Evolutionary conservation across 2,888 invertebrate species (phyloP).

Genomic region (Dryomyza anilis): DNA sequence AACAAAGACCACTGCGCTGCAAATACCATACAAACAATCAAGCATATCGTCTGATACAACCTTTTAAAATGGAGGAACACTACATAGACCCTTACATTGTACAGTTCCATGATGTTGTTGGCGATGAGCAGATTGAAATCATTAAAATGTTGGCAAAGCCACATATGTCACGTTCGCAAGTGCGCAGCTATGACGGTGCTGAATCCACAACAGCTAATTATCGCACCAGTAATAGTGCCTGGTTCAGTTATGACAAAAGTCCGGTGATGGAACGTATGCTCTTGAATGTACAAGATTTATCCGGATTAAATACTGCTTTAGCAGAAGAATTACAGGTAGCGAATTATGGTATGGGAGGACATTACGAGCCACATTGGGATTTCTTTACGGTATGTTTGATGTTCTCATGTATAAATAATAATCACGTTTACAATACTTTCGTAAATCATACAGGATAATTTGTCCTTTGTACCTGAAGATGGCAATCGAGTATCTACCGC

Average conservation of each 20-base stretch:
- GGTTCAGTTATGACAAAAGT: constrained; percentile 56
- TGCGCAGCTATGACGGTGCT: constrained; percentile 88
- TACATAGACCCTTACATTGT: constrained; percentile 64
- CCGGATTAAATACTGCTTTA: constrained; percentile 65
- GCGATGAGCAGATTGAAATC: constrained; percentile 63
- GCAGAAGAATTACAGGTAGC: constrained; percentile 71
- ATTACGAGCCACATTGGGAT: constrained; percentile 70
- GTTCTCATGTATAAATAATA: too few species aligned
- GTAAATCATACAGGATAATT: background rate
- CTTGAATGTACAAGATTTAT: constrained; percentile 71
- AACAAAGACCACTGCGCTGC: constrained; percentile 43
- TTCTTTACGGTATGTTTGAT: constrained; percentile 48
- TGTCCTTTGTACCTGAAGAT: constrained; percentile 49
- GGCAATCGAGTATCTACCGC: constrained; percentile 97
- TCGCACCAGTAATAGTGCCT: constrained; percentile 71
- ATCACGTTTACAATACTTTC: background rate
- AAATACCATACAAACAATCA: constrained; percentile 34
- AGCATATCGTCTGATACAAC: constrained; percentile 43
- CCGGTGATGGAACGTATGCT: constrained; percentile 51
- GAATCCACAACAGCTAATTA: constrained; percentile 73
- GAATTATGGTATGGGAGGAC: constrained; percentile 75
- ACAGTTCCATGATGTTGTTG: constrained; percentile 66
- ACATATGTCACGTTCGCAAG: constrained; percentile 61
- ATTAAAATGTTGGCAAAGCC: constrained; percentile 65
- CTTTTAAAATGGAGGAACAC: constrained; percentile 64